Conservation (phyloP, 2,797 vertebrate genomes). For the Darevskia nairensis region DNA sequence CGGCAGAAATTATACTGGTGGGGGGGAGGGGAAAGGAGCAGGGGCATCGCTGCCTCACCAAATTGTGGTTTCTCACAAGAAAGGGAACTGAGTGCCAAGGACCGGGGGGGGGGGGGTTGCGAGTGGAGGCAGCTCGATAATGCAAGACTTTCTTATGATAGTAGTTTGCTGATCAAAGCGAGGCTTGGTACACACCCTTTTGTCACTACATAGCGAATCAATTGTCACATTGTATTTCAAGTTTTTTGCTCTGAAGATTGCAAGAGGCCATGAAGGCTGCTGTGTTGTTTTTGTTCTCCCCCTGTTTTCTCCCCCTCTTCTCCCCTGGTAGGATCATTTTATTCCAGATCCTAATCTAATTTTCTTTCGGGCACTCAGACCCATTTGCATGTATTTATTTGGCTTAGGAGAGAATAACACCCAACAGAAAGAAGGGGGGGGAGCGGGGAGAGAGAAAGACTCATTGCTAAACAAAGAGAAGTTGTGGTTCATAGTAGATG, state of each 20-base stretch:
- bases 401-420: constrained; percentile 1
- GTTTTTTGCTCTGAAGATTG: background rate
- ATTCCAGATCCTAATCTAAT: constrained; percentile 28
- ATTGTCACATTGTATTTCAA: constrained; percentile 12
- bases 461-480: background rate
- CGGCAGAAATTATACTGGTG: background rate
- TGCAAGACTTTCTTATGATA: background rate
- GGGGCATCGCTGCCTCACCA: background rate
- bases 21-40: background rate
- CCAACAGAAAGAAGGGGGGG: background rate
- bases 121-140: background rate
- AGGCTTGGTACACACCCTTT: background rate
- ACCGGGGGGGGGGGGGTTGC: background rate
- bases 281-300: background rate
- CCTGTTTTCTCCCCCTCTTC: accelerated
- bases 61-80: background rate
- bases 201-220: background rate
- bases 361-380: background rate
- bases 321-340: background rate
- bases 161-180: background rate
- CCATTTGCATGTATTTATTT: constrained; percentile 20
- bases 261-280: background rate
- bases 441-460: background rate
- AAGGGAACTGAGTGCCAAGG: background rate
- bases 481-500: background rate